phyloP scores from a whole-genome alignment of 2,888 invertebrate species.

The Agriotes lineatus region DNA sequence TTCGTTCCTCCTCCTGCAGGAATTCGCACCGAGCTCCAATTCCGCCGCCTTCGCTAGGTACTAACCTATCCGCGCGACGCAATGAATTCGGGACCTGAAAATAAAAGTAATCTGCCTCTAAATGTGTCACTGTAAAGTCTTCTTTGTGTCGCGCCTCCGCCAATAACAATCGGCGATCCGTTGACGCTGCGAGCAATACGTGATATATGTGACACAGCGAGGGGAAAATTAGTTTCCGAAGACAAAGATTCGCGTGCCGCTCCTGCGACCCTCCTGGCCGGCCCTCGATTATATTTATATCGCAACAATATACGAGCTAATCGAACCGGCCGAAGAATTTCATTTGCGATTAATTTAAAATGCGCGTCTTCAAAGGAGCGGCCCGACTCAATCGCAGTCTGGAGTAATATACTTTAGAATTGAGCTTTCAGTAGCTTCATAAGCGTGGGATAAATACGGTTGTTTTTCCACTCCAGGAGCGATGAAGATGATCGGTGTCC shows the following conservation, averaged over 20 bases:
- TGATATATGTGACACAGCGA: slow-evolving; percentile 67
- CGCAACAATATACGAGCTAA: slow-evolving; percentile 56
- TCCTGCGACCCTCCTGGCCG: slow-evolving; percentile 36
- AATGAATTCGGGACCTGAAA: slow-evolving; percentile 59
- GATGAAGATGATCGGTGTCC: slow-evolving; percentile 61
- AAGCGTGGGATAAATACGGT: slow-evolving; percentile 62
- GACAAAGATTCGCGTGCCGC: slow-evolving; percentile 51
- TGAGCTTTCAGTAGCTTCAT: slow-evolving; percentile 54
- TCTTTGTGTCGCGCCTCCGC: slow-evolving; percentile 65
- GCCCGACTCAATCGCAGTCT: slow-evolving; percentile 31
- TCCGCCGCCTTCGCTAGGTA: slow-evolving; percentile 52
- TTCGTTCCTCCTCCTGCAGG: slow-evolving; percentile 53
- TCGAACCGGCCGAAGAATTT: slow-evolving; percentile 62
- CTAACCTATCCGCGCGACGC: slow-evolving; percentile 53
- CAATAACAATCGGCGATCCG: slow-evolving; percentile 63
- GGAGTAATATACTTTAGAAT: slow-evolving; percentile 39
- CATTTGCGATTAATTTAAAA: slow-evolving; percentile 63
- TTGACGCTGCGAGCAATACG: slow-evolving; percentile 59
- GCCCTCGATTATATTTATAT: slow-evolving; percentile 57
- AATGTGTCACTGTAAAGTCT: slow-evolving; percentile 68
- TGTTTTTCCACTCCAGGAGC: slow-evolving; percentile 63
- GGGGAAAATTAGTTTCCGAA: slow-evolving; percentile 65
- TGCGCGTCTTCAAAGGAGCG: slow-evolving; percentile 55
- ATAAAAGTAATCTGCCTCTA: slow-evolving; percentile 68
- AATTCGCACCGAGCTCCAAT: slow-evolving; percentile 56